phyloP scores from a whole-genome alignment of 64 coral and sea anemone genomes.

The Exaiptasia diaphana region DNA sequence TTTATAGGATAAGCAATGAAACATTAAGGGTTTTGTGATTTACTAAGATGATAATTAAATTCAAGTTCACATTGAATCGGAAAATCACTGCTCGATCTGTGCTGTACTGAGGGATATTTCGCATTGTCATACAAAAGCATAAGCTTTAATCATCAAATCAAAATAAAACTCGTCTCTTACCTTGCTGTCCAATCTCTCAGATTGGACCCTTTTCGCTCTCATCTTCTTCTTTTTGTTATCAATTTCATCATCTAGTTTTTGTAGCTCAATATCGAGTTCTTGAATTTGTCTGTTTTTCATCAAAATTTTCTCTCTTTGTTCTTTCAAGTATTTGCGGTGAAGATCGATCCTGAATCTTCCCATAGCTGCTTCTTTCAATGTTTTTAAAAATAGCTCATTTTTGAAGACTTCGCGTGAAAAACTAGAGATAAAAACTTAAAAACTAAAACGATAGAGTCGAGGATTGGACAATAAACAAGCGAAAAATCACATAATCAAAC shows the following conservation, averaged over 20 bases:
- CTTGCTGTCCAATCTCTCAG: neutral
- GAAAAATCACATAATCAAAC: neutral
- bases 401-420: neutral
- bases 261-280: neutral
- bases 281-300: neutral
- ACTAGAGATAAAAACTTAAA: neutral
- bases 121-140: too few relatives aligned
- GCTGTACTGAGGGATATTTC: too few relatives aligned
- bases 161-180: too few relatives aligned
- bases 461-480: neutral
- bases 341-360: neutral
- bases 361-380: too few relatives aligned
- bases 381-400: too few relatives aligned
- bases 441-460: slow-evolving; percentile 2
- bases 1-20: too few relatives aligned
- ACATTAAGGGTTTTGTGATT: too few relatives aligned
- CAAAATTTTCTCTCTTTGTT: neutral
- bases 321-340: neutral
- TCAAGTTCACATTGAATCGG: too few relatives aligned
- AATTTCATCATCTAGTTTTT: neutral
- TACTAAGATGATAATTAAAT: too few relatives aligned
- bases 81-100: too few relatives aligned
- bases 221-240: neutral
- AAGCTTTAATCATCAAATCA: too few relatives aligned
- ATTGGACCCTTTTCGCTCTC: neutral